Evolutionary conservation across 2,113 vertebrate species (phyloP).

Genomic region (Hypanus sabinus): DNA sequence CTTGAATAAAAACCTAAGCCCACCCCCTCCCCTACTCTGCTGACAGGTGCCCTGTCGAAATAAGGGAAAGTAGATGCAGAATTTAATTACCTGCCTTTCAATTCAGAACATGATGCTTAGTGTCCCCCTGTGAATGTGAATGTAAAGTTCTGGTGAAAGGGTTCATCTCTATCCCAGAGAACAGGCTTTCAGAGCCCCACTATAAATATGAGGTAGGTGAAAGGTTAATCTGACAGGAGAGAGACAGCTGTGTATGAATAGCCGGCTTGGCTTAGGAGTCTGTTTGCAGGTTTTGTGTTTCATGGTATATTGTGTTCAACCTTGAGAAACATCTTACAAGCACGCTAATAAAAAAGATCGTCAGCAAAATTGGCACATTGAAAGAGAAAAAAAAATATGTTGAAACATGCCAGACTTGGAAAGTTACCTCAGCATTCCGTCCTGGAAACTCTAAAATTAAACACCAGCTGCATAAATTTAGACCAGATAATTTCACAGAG

Average conservation of each 20-base stretch:
- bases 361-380: background rate
- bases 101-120: background rate
- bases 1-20: background rate
- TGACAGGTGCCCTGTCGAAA: background rate
- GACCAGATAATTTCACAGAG: background rate
- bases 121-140: background rate
- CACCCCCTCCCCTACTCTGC: background rate
- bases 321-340: background rate
- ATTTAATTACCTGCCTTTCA: background rate
- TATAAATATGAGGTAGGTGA: background rate
- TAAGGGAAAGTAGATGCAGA: background rate
- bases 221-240: background rate
- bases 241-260: background rate
- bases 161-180: background rate
- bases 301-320: background rate
- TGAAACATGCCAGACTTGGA: background rate
- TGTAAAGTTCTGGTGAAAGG: background rate
- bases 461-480: slow-evolving; percentile 9
- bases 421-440: background rate
- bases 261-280: background rate
- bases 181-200: background rate
- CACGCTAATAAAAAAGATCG: background rate
- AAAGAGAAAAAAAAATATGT: background rate
- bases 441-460: slow-evolving; percentile 16
- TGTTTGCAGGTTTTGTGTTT: background rate